Evolutionary conservation across 2,113 vertebrate species (phyloP), one percentile per base, ranked within the genome.

Genomic region (Strix uralensis): DNA sequence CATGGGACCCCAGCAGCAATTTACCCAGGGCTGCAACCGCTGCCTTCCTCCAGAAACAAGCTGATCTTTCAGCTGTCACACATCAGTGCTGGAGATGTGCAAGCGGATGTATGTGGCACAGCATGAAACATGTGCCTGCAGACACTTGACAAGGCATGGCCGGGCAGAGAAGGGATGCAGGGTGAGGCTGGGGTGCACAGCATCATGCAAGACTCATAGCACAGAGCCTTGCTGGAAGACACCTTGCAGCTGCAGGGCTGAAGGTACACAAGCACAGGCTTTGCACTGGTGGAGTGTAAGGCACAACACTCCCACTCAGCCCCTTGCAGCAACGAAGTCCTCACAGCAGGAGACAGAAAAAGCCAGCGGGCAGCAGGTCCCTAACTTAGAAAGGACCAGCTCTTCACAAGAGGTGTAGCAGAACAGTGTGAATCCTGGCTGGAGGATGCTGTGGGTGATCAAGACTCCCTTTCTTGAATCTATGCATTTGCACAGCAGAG

Each of bases 361-460:
- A 59, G 7, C 17, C 57, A 69, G 27, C 0, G 1, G 16, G 19
- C 38, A 63, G 29, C 29, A 74, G 47, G 23, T 59, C 22, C 25
- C 59, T 51, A n/a, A 62, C 3, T 10, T 10, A 52, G 29, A 54
- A 85, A 54, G 10, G 7, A 10, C 14, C n/a, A 38, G 47, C 13
- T 34, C 18, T 55, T 81, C 61, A n/a, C 11, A 13, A 51, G 22
- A 74, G 6, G 18, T 9, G 14, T 15, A 55, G 46, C 30, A 70
- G 15, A 59, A 20, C 2, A 0, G 32, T 42, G 52, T 38, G 66
- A 40, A 5, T 46, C 26, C 5, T 1, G 0, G 20, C 18, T 42
- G 11, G 20, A 71, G 8, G 8, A 63, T 71, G 22, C 42, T 62
- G 32, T 1, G 2, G 23, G 36, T 25, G 14, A 69, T 16, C 15